Percentiles rank a stretch among this genome's conserved stretches.
phyloP scores from a whole-genome alignment of 2,888 invertebrate genomes.

The Drosophila engyochracea region DNA sequence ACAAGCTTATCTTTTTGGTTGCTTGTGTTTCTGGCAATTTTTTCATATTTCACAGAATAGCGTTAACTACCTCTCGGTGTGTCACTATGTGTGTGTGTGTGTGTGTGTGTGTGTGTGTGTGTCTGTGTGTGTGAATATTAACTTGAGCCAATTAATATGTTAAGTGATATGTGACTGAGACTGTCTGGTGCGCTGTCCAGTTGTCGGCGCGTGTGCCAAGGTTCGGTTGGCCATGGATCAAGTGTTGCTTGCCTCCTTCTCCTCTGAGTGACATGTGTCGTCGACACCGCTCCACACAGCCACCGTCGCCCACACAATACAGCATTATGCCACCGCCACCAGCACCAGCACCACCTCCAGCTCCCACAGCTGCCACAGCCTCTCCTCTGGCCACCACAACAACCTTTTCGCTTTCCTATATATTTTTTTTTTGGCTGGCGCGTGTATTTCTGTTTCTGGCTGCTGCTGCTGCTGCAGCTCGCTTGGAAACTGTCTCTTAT shows the following conservation, averaged over 20 bases:
- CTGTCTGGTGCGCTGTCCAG: slow-evolving; percentile 34
- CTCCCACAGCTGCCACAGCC: not conserved
- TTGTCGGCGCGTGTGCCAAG: slow-evolving; percentile 74
- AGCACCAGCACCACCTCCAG: not conserved
- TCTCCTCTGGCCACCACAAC: not conserved
- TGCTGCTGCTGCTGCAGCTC: slow-evolving; percentile 40
- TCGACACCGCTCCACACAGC: slow-evolving; percentile 14
- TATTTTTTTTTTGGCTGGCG: slow-evolving; percentile 13
- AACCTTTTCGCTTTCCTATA: slow-evolving; percentile 5
- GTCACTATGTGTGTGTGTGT: not conserved
- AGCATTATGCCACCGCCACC: not conserved
- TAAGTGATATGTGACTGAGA: slow-evolving; percentile 64
- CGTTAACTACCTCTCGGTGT: slow-evolving; percentile 2
- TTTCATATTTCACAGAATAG: not conserved
- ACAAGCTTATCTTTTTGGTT: not conserved
- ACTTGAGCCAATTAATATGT: slow-evolving; percentile 78
- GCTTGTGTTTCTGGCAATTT: not conserved
- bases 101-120: slow-evolving; percentile 30
- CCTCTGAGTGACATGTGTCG: slow-evolving; percentile 63
- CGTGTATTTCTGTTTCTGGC: slow-evolving; percentile 33
- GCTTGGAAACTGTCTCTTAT: slow-evolving; percentile 43
- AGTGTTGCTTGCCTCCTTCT: slow-evolving; percentile 13
- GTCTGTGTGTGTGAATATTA: slow-evolving; percentile 48
- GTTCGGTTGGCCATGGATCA: slow-evolving; percentile 66
- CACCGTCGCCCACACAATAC: slow-evolving; percentile 21